Base-by-base conservation (phyloP, 1,140 invertebrate genomes). In the Trachymyrmex cornetzi region DNA sequence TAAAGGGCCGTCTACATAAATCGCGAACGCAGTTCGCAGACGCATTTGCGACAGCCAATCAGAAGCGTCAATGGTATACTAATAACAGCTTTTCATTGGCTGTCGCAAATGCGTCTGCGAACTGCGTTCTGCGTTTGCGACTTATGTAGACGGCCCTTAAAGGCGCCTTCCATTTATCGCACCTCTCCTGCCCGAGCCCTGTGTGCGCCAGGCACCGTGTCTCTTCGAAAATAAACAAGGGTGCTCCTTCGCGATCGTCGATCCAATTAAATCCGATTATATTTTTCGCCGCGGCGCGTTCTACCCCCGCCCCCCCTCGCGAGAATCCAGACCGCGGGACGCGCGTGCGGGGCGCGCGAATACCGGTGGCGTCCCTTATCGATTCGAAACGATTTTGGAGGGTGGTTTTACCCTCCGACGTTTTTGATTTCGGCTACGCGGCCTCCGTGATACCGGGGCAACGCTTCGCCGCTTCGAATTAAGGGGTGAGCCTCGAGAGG, bases 331-430 rank as follows among this genome's bases (percentile, higher is more conserved):
- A 81, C 16, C 53, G 67, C 30, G 57, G 19, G 38, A 14, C 30
- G 82, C 86, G 66, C 72, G 77, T 63, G 75, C 27, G 63, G 24
- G 24, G 7, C 89, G 85, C 88, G 89, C 91, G 90, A 90, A 92
- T 71, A 89, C 85, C 71, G 85, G 87, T 84, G 84, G 88, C 88
- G 90, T 88, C 87, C 89, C 88, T 92, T 94, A 94, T 94, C 93
- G 94, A 94, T 94, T 94, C 91, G 92, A 94, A 94, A 93, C 90
- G 93, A 94, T 94, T 94, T 94, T 91, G 90, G 91, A 92, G 93
- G 93, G 94, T 92, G 92, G 93, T 94, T 86, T 93, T 92, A 91
- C 92, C 93, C 93, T 92, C 90, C 81, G 91, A 90, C 92, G 91
- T 94, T 94, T 94, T 94, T 94, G 93, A 94, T 94, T 94, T 93